phyloP scores from a whole-genome alignment of 2,797 vertebrate genomes.

The Rallus crepitans region DNA sequence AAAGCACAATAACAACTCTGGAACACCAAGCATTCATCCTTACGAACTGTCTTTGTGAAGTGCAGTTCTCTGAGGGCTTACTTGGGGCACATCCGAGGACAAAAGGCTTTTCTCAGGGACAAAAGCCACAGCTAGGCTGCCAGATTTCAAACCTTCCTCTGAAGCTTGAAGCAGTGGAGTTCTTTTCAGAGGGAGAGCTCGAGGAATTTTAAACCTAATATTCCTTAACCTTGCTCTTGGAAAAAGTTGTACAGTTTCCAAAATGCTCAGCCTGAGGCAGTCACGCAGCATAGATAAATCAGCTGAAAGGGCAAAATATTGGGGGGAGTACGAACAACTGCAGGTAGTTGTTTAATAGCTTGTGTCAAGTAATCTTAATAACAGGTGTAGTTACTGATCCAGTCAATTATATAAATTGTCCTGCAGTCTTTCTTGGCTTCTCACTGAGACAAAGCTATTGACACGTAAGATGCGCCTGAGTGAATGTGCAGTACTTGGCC shows the following conservation, averaged over 20 bases:
- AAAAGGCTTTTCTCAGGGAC: neutral
- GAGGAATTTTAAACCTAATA: neutral
- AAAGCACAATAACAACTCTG: neutral
- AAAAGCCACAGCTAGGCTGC: neutral
- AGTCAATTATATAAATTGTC: conserved; percentile 39
- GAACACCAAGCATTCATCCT: neutral
- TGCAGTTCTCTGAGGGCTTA: neutral
- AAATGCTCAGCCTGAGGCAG: neutral
- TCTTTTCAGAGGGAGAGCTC: neutral
- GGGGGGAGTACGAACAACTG: neutral
- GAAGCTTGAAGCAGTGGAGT: neutral
- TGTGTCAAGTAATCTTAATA: conserved; percentile 49
- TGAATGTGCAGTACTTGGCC: neutral
- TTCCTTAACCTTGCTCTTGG: neutral
- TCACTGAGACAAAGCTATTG: conserved; percentile 4
- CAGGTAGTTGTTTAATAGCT: conserved; percentile 42
- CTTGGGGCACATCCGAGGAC: neutral
- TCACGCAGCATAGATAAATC: neutral
- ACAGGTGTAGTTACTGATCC: conserved; percentile 39
- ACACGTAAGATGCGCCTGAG: neutral
- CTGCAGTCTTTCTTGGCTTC: neutral
- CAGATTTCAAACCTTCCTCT: neutral
- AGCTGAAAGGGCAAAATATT: neutral
- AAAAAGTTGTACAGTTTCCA: neutral
- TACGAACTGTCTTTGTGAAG: neutral